Percentiles rank a stretch among this genome's conserved stretches.
These are phyloP conservation scores for Bombyx mori DNA, from an alignment of 1,140 invertebrate species.

Conservation along the genomic window DNA sequence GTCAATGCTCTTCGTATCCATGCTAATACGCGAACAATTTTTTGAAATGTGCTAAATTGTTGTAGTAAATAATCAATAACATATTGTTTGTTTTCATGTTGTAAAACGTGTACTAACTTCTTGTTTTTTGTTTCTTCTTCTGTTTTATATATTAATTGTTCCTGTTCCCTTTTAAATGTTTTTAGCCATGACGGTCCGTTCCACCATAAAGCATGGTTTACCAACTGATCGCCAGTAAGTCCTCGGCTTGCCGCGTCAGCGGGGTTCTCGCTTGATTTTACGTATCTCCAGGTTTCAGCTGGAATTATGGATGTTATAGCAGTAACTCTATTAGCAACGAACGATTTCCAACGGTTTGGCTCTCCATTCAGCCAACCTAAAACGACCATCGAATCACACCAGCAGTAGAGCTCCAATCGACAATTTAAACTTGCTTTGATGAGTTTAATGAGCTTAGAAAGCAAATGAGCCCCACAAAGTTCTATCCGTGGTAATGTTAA, in stretches of 20 bases:
- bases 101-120: too few relatives aligned
- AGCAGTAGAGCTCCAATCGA: constrained; percentile 2
- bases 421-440: neutral
- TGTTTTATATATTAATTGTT: too few relatives aligned
- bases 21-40: constrained; percentile 3
- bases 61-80: constrained; percentile 12
- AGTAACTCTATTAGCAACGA: constrained; percentile 12
- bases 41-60: constrained; percentile 12
- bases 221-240: too few relatives aligned
- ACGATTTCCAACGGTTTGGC: constrained; percentile 10
- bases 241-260: too few relatives aligned
- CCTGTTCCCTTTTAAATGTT: too few relatives aligned
- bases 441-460: neutral
- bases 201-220: too few relatives aligned
- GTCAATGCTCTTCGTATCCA: too few relatives aligned
- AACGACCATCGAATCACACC: constrained; percentile 13
- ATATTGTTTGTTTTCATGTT: constrained; percentile 5
- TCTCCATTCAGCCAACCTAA: constrained; percentile 18
- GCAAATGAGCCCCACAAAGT: neutral
- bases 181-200: too few relatives aligned
- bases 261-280: too few relatives aligned
- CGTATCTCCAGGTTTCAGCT: neutral
- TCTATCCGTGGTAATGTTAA: too few relatives aligned
- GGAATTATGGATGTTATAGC: constrained; percentile 8
- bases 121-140: neutral